Percentiles rank a stretch among this genome's conserved stretches.
Conservation (phyloP, 2,888 invertebrate genomes). For the Pseudococcus viburni region DNA sequence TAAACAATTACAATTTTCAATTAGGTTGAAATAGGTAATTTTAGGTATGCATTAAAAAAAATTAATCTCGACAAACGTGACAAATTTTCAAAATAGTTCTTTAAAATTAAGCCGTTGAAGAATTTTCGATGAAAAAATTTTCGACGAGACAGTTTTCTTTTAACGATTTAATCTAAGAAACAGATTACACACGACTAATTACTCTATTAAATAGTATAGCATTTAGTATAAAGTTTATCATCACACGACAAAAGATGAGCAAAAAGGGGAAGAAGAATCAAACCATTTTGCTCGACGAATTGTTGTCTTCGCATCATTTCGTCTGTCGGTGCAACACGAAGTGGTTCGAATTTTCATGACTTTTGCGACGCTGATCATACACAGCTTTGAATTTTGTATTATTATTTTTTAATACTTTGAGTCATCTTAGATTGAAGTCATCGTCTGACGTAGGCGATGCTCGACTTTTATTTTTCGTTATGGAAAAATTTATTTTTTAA, state of each 20-base stretch:
- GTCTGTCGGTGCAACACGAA: conserved; percentile 61
- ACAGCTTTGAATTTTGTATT: conserved; percentile 27
- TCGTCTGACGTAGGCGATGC: conserved; percentile 38
- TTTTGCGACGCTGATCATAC: conserved; percentile 46
- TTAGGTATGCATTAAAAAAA: not conserved
- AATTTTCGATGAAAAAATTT: too few species aligned
- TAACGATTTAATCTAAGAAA: not conserved
- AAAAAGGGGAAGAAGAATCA: conserved; percentile 61
- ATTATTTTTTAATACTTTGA: not conserved
- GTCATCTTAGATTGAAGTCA: not conserved
- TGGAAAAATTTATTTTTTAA: conserved; percentile 25
- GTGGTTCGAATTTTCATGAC: conserved; percentile 62
- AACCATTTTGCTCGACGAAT: conserved; percentile 62
- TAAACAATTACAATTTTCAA: not conserved
- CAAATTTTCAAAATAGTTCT: not conserved
- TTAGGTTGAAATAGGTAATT: not conserved
- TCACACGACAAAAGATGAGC: conserved; percentile 55
- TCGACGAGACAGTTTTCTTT: too few species aligned
- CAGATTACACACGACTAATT: conserved; percentile 17
- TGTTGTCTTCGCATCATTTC: conserved; percentile 64
- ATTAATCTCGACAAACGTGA: not conserved
- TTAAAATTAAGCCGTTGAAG: not conserved
- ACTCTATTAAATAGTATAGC: not conserved
- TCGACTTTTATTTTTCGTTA: not conserved
- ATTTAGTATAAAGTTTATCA: conserved; percentile 42